A percentile compares a stretch with the other conserved stretches of the same genome.
These are phyloP conservation scores for Hymenopus coronatus DNA, from an alignment of 2,888 invertebrate species.

Conservation along the genomic window DNA sequence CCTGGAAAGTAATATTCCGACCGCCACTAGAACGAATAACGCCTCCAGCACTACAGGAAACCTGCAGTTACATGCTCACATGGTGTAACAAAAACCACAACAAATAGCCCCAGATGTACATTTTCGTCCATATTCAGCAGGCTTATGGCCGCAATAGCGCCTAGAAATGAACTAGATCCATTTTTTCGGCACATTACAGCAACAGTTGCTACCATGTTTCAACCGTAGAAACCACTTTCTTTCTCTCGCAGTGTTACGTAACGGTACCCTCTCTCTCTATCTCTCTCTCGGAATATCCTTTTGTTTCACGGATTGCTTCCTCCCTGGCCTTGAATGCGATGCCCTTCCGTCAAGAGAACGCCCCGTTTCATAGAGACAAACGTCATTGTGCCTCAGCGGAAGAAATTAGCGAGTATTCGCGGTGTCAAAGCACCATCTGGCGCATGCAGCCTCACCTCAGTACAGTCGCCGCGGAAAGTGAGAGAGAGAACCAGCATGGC, in stretches of 20 bases:
- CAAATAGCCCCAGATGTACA: background rate
- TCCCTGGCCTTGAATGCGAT: background rate
- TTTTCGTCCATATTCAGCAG: background rate
- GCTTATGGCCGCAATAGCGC: background rate
- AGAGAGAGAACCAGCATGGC: background rate
- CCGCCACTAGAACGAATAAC: background rate
- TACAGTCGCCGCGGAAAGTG: background rate
- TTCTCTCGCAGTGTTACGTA: background rate
- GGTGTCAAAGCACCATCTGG: background rate
- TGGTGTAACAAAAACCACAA: background rate
- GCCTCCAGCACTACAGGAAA: background rate
- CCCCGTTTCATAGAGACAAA: background rate
- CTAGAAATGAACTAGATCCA: background rate
- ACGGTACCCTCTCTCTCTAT: background rate
- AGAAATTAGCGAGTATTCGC: background rate
- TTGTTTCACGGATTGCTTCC: background rate
- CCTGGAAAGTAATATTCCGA: no score
- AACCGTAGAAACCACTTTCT: background rate
- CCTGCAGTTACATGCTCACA: background rate
- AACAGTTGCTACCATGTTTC: background rate
- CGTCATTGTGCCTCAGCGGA: background rate
- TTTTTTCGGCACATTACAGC: background rate
- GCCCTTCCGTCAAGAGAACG: background rate
- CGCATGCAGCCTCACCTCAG: background rate
- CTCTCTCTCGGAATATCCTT: background rate